Conservation (phyloP, 2,113 vertebrate species). For the Mobula hypostoma region DNA sequence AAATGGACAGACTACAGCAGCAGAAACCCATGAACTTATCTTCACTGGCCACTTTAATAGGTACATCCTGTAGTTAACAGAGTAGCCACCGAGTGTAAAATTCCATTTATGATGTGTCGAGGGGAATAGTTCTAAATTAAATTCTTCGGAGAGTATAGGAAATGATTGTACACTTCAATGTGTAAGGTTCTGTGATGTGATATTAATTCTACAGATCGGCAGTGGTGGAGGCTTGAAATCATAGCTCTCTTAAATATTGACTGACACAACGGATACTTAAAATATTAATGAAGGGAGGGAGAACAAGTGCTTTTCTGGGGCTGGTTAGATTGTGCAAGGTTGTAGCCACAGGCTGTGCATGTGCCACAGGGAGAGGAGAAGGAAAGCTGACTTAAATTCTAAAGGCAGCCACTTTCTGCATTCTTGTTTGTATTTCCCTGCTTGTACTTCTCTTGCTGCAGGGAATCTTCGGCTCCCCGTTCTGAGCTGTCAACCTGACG, state of each 20-base stretch:
- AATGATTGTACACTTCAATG: not conserved
- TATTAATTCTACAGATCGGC: not conserved
- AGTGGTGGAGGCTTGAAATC: not conserved
- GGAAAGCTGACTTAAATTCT: not conserved
- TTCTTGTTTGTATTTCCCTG: not conserved
- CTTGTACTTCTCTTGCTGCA: not conserved
- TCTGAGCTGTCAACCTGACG: not conserved
- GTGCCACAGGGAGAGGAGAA: not conserved
- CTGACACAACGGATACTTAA: not conserved
- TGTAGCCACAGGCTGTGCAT: conserved; percentile 13
- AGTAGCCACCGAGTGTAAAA: not conserved
- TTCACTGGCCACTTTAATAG: too few relatives aligned
- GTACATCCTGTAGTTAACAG: too few relatives aligned
- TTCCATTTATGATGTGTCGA: too few relatives aligned
- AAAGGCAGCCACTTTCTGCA: not conserved
- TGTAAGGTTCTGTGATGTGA: not conserved
- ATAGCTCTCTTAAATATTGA: conserved; percentile 23
- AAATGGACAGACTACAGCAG: too few relatives aligned
- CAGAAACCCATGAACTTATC: too few relatives aligned
- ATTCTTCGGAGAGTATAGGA: not conserved
- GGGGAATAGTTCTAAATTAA: not conserved
- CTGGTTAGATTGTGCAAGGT: conserved; percentile 2
- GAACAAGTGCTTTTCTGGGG: not conserved
- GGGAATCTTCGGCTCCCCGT: not conserved
- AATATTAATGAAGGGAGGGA: conserved; percentile 11